Base-by-base conservation (phyloP, 2,888 invertebrate species). In the Drosophila meridionalis region DNA sequence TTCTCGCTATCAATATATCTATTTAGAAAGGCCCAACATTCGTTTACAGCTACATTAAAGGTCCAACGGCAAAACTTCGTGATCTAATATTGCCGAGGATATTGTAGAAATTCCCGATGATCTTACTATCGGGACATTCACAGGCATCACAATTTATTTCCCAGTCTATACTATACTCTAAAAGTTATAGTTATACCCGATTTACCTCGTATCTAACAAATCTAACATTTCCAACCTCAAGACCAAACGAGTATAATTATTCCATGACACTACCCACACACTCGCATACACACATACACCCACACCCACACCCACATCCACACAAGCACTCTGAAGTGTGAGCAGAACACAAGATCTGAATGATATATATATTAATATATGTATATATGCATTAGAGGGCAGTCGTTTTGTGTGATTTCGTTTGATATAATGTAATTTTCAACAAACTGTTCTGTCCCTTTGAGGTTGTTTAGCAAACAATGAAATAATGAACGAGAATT, bases 391-490 rank as follows among this genome's bases (percentile, higher is more conserved):
- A 47, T 7, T 32, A 75, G 60, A 76, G 77, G 67, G 65, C 73
- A 72, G 68, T 65, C 59, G 32, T 65, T 83, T 85, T 71, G 61
- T 69, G 70, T 73, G 50, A 68, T 72, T 73, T 65, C 67, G 78
- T 87, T 87, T 89, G 87, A 82, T 88, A 87, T 77, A 75, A 83
- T 78, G 78, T 47, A 82, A 69, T 72, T 89, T 86, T 74, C 75
- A 64, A 86, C 83, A 88, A 52, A 89, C 83, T 83, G 78, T 68
- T 85, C 85, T 85, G 85, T 85, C 85, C 85, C 83, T 87, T 83
- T 63, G 61, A 88, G 85, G 85, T 85, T 85, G 85, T 85, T 83
- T 78, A 48, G 32, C 63, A 32, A 70, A 67, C 60, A 75, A 60
- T 48, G 60, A 47, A 43, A 34, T 28, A 32, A 40, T 26, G 11